Conservation (phyloP, 2,797 vertebrate species). For the Huso huso region DNA sequence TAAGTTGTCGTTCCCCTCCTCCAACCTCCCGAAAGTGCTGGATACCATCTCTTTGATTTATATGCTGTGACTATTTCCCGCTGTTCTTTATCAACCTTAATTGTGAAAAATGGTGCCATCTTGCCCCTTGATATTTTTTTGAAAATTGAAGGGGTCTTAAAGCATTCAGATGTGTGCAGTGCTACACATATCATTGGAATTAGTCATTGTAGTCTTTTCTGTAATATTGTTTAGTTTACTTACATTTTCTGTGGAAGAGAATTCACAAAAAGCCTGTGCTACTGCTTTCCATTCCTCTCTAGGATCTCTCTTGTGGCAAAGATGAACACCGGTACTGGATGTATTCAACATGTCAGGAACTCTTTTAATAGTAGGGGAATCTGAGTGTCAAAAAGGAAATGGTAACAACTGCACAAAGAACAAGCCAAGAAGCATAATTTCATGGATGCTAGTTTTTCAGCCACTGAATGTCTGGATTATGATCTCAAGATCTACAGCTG, state of each 20-base stretch:
- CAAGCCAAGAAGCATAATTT: slow-evolving; percentile 28
- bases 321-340: slow-evolving; percentile 42
- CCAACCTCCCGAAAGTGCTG: slow-evolving; percentile 40
- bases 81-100: slow-evolving; percentile 74
- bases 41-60: slow-evolving; percentile 64
- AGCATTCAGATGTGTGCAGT: slow-evolving; percentile 58
- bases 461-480: slow-evolving; percentile 38
- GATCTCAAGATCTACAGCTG: slow-evolving; percentile 27
- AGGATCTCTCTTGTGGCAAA: slow-evolving; percentile 48
- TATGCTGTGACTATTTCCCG: slow-evolving; percentile 65
- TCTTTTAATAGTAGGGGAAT: slow-evolving; percentile 49
- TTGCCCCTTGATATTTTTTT: slow-evolving; percentile 65
- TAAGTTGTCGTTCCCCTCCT: slow-evolving; percentile 40
- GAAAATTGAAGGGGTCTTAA: slow-evolving; percentile 61
- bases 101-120: slow-evolving; percentile 67
- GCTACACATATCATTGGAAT: slow-evolving; percentile 60
- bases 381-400: slow-evolving; percentile 66
- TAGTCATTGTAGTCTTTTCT: slow-evolving; percentile 56
- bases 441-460: slow-evolving; percentile 44
- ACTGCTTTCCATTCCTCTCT: slow-evolving; percentile 60
- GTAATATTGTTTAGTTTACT: slow-evolving; percentile 66
- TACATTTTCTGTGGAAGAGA: slow-evolving; percentile 67
- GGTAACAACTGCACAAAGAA: slow-evolving; percentile 41
- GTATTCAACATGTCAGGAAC: slow-evolving; percentile 53
- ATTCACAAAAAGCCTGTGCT: slow-evolving; percentile 63